A percentile compares a stretch with the other conserved stretches of the same genome.
phyloP scores from a whole-genome alignment of 2,888 invertebrate genomes.

The Hypolimnas misippus region DNA sequence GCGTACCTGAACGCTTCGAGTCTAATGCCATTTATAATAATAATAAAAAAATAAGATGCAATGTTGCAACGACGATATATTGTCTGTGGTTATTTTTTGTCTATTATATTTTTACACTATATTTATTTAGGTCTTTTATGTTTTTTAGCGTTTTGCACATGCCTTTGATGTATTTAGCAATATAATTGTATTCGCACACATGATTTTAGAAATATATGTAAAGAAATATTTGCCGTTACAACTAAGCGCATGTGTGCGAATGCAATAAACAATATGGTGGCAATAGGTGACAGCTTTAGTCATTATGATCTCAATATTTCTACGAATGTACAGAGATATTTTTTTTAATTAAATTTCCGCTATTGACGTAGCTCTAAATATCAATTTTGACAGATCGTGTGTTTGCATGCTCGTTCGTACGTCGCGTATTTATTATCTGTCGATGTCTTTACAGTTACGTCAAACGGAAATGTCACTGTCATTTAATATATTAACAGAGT shows the following conservation, averaged over 20 bases:
- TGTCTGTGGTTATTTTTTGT: slow-evolving; percentile 32
- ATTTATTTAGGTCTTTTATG: slow-evolving; percentile 38
- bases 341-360: slow-evolving; percentile 14
- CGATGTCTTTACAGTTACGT: slow-evolving; percentile 22
- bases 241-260: slow-evolving; percentile 11
- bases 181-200: slow-evolving; percentile 9
- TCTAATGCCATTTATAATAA: slow-evolving; percentile 43
- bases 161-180: slow-evolving; percentile 34
- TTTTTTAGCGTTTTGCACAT: slow-evolving; percentile 41
- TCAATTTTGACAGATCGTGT: slow-evolving; percentile 2
- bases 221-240: slow-evolving; percentile 6
- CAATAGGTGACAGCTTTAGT: slow-evolving; percentile 57
- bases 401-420: slow-evolving; percentile 23
- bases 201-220: slow-evolving; percentile 13
- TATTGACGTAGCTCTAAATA: slow-evolving; percentile 22
- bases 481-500: slow-evolving; percentile 10
- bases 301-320: slow-evolving; percentile 52
- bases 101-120: slow-evolving; percentile 33
- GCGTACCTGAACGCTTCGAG: slow-evolving; percentile 42
- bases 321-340: slow-evolving; percentile 35
- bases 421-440: slow-evolving; percentile 17
- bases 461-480: slow-evolving; percentile 15
- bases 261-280: slow-evolving; percentile 57
- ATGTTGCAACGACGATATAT: slow-evolving; percentile 28
- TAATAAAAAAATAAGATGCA: slow-evolving; percentile 29